phyloP scores from a whole-genome alignment of 92 coral and sea anemone genomes.

The Parazoanthus atlanticus region DNA sequence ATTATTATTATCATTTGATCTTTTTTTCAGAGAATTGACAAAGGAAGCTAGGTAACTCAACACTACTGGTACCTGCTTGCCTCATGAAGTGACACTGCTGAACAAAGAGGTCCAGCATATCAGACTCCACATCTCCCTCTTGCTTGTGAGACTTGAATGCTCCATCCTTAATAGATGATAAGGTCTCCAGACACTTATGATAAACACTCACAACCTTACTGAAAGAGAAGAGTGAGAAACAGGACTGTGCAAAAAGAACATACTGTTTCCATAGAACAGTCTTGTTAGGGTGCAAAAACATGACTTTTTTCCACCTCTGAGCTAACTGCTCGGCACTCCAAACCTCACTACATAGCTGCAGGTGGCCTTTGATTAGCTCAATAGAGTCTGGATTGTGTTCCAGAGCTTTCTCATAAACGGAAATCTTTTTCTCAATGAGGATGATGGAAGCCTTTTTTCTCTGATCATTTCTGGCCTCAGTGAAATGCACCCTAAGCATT shows the following conservation, averaged over 20 bases:
- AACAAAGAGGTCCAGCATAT: conserved; percentile 87
- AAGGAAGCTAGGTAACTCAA: no score
- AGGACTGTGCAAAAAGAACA: conserved; percentile 81
- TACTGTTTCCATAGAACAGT: conserved; percentile 84
- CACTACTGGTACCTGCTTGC: conserved; percentile 83
- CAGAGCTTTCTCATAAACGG: conserved; percentile 89
- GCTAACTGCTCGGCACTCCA: conserved; percentile 69
- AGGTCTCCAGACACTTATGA: conserved; percentile 80
- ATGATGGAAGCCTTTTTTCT: conserved; percentile 67
- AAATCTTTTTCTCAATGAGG: conserved; percentile 79
- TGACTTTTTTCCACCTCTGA: conserved; percentile 83
- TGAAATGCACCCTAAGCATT: conserved; percentile 48
- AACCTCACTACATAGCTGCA: conserved; percentile 72
- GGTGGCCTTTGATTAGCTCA: conserved; percentile 72
- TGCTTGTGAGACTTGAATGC: conserved; percentile 85
- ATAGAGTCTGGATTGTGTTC: conserved; percentile 80
- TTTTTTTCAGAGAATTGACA: not conserved
- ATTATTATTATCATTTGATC: not conserved
- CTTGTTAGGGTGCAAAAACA: conserved; percentile 85
- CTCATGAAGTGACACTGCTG: conserved; percentile 81
- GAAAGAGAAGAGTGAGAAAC: conserved; percentile 85
- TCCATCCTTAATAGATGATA: conserved; percentile 89
- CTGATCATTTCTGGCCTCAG: conserved; percentile 67
- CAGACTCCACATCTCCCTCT: conserved; percentile 75
- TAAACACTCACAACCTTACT: conserved; percentile 64